Evolutionary conservation across 2,888 invertebrate species (phyloP).

Genomic region (Portevinia maculata): DNA sequence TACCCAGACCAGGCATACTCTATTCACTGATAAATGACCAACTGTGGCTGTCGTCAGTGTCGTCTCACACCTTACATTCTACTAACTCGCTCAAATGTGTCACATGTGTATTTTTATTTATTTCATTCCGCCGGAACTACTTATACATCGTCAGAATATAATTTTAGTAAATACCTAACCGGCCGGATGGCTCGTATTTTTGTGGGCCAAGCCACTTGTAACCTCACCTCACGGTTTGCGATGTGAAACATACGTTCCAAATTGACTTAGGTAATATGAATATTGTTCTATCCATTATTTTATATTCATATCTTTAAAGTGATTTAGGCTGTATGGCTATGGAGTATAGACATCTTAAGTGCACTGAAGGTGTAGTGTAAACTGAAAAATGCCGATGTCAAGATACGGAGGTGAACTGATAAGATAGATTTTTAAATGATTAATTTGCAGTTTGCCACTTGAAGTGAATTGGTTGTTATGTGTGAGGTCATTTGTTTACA

Average conservation of each 20-base stretch:
- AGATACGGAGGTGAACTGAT: slow-evolving; percentile 39
- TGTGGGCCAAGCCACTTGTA: not conserved
- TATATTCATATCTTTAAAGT: slow-evolving; percentile 1
- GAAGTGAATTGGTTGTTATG: not conserved
- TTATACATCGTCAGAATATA: slow-evolving; percentile 12
- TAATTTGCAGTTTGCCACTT: slow-evolving; percentile 27
- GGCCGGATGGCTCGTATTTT: not conserved
- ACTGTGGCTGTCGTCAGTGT: slow-evolving; percentile 32
- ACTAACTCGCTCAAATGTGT: slow-evolving; percentile 22
- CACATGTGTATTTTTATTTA: slow-evolving; percentile 45
- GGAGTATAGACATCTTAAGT: slow-evolving; percentile 2
- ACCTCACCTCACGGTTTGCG: not conserved
- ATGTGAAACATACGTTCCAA: slow-evolving; percentile 2
- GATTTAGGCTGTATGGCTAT: not conserved
- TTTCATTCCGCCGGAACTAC: slow-evolving; percentile 22
- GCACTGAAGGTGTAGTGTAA: slow-evolving; percentile 25
- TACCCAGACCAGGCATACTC: not conserved
- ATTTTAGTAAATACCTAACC: slow-evolving; percentile 13
- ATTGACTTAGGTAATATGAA: not conserved
- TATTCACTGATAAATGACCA: slow-evolving; percentile 10
- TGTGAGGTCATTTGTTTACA: slow-evolving; percentile 8
- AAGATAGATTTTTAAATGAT: slow-evolving; percentile 21
- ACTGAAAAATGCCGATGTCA: slow-evolving; percentile 11
- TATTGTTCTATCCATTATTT: not conserved
- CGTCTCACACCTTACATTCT: slow-evolving; percentile 26